phyloP scores from a whole-genome alignment of 2,797 vertebrate genomes.

The Halcyon smyrnensis region DNA sequence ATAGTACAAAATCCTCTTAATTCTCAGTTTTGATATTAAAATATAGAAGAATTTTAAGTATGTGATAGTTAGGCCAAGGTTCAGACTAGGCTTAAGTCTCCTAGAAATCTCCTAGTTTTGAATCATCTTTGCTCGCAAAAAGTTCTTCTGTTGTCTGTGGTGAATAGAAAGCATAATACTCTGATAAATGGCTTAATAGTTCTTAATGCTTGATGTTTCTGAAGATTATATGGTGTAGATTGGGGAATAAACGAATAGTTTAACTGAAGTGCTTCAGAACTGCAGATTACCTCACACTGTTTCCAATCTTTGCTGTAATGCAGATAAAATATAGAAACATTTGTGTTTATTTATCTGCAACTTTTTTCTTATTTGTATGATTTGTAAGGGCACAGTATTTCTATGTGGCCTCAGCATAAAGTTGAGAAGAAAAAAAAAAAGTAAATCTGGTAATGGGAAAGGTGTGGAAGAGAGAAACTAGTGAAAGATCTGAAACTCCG shows the following conservation, averaged over 20 bases:
- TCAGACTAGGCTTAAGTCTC: neutral
- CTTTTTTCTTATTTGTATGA: neutral
- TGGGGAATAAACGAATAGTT: neutral
- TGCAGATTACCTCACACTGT: neutral
- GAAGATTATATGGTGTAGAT: neutral
- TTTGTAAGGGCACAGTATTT: neutral
- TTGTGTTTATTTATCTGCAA: neutral
- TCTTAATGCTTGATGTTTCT: neutral
- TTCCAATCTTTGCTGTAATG: neutral
- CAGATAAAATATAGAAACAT: neutral
- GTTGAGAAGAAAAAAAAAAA: neutral
- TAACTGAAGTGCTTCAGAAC: neutral
- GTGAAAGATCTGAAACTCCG: neutral
- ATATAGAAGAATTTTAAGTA: neutral
- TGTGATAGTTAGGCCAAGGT: neutral
- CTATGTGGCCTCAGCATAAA: neutral
- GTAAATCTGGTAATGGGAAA: neutral
- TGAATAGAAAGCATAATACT: neutral
- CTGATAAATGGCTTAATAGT: neutral
- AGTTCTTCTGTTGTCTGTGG: neutral
- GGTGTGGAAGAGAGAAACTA: neutral
- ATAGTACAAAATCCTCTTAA: neutral
- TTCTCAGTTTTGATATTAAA: neutral
- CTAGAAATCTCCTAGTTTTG: neutral
- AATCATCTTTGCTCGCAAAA: neutral